Evolutionary conservation across 2,113 vertebrate genomes (phyloP).

Genomic region (Herpailurus yagouaroundi): DNA sequence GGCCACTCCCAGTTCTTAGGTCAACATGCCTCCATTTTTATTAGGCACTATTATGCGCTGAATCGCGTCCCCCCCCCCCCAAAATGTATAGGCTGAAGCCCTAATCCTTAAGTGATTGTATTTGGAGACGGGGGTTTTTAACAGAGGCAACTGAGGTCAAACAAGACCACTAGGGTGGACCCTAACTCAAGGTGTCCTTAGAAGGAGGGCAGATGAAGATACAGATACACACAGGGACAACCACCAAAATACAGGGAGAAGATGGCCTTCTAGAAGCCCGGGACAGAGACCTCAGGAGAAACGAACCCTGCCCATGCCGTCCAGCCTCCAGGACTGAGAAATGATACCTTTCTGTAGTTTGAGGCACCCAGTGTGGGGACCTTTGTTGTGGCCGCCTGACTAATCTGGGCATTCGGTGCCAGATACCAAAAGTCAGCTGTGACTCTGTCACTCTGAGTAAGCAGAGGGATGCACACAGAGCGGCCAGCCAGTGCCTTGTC

Average conservation of each 20-base stretch:
- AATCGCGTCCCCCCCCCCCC: rapidly evolving
- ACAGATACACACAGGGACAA: neutral
- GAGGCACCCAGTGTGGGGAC: neutral
- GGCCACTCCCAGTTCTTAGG: neutral
- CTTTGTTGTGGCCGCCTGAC: no score
- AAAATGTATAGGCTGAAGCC: neutral
- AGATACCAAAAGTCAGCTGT: no score
- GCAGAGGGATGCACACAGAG: neutral
- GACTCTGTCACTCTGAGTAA: rapidly evolving
- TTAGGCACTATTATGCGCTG: no score
- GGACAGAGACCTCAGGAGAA: neutral
- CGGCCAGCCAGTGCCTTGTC: rapidly evolving
- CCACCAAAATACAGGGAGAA: neutral
- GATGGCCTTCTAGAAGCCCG: neutral
- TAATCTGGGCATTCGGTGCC: neutral
- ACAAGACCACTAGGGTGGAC: neutral
- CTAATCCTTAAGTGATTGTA: neutral
- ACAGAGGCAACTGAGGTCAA: neutral
- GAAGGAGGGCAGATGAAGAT: neutral
- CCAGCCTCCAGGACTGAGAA: no score
- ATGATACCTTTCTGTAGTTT: neutral
- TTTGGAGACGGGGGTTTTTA: neutral
- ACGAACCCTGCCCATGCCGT: no score
- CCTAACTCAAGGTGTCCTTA: neutral
- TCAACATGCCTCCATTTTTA: neutral